These are phyloP conservation scores for Corticium candelabrum DNA, from an alignment of 37 sponge, comb jelly and placozoan genomes.

Conservation along the genomic window DNA sequence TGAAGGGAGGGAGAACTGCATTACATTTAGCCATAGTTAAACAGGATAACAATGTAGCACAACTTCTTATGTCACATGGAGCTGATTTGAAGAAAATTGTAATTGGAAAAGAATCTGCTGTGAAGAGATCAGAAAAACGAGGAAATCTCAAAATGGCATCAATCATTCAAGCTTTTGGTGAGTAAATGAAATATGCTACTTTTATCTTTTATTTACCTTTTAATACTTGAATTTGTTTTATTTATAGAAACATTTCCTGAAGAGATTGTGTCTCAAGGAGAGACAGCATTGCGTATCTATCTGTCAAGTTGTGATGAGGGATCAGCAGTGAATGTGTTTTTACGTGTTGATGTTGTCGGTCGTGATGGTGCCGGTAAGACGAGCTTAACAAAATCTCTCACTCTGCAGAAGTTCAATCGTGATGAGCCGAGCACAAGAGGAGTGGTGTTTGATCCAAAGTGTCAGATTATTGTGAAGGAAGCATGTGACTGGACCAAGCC, in stretches of 20 bases:
- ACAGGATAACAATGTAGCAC: too few relatives aligned
- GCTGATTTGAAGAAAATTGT: too few relatives aligned
- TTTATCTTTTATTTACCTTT: too few relatives aligned
- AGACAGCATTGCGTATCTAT: neutral
- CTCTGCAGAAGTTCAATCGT: neutral
- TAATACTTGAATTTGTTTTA: neutral
- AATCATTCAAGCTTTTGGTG: too few relatives aligned
- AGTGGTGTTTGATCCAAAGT: neutral
- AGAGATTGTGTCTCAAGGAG: neutral
- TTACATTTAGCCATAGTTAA: too few relatives aligned
- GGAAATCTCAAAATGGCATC: too few relatives aligned
- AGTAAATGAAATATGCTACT: too few relatives aligned
- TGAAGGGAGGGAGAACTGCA: too few relatives aligned
- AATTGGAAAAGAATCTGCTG: too few relatives aligned
- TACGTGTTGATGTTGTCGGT: neutral
- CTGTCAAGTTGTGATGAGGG: neutral
- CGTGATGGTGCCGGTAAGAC: neutral
- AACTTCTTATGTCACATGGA: too few relatives aligned
- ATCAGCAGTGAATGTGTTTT: neutral
- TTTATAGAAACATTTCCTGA: neutral
- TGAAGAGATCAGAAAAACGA: too few relatives aligned
- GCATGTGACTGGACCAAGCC: neutral
- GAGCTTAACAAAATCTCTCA: neutral
- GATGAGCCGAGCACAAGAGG: neutral
- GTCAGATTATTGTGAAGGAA: neutral